Evolutionary conservation across 2,888 invertebrate species (phyloP).

Genomic region (Lacanobia oleracea): DNA sequence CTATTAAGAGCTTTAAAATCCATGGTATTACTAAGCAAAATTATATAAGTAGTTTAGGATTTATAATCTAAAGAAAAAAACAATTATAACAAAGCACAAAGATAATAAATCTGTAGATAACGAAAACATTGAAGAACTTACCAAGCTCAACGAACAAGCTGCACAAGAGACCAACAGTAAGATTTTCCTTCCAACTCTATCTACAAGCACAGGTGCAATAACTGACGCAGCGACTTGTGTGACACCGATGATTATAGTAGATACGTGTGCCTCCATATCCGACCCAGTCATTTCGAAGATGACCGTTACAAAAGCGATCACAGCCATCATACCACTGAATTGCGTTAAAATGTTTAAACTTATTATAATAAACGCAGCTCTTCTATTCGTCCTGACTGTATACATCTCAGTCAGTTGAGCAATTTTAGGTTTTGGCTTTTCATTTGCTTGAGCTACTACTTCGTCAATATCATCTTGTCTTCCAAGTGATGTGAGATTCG

Average conservation of each 20-base stretch:
- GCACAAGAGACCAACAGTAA: constrained; percentile 72
- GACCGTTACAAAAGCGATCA: constrained; percentile 70
- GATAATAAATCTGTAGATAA: no score
- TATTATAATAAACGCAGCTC: constrained; percentile 71
- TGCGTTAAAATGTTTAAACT: constrained; percentile 71
- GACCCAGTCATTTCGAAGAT: constrained; percentile 78
- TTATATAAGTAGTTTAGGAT: no score
- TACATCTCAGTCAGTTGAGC: constrained; percentile 70
- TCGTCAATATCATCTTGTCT: constrained; percentile 71
- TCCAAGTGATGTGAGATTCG: constrained; percentile 67
- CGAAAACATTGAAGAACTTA: constrained; percentile 57
- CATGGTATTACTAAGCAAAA: no score
- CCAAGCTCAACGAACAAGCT: constrained; percentile 73
- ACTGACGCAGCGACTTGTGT: constrained; percentile 71
- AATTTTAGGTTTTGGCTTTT: constrained; percentile 51
- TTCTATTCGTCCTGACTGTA: constrained; percentile 71
- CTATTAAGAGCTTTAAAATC: no score
- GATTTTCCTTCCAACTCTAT: constrained; percentile 72
- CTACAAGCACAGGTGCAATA: constrained; percentile 74
- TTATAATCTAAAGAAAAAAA: no score
- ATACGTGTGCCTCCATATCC: constrained; percentile 70
- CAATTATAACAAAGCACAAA: no score
- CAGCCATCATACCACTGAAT: constrained; percentile 72
- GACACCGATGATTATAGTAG: constrained; percentile 75
- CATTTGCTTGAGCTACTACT: constrained; percentile 59